These are phyloP conservation scores for Cremastinae sp. DNA, from an alignment of 2,888 invertebrate genomes.

Conservation along the genomic window DNA sequence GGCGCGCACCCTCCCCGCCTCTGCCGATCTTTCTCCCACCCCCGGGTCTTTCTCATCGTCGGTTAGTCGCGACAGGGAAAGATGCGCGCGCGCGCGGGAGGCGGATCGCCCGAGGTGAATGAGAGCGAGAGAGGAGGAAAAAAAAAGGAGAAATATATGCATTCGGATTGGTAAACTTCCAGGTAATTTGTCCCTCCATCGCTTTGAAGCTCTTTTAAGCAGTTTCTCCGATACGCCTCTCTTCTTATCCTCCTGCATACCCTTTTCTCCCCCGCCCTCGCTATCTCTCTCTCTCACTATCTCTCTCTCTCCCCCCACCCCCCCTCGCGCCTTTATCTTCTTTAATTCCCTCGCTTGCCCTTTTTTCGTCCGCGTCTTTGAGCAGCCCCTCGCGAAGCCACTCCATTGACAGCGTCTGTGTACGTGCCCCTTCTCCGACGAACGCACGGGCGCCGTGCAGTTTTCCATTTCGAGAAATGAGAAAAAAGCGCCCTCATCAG, in stretches of 20 bases:
- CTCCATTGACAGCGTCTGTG: constrained; percentile 48
- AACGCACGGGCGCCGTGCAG: constrained; percentile 19
- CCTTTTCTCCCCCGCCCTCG: constrained; percentile 10
- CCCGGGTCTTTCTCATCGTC: constrained; percentile 30
- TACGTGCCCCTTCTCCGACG: neutral
- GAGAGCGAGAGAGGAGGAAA: constrained; percentile 32
- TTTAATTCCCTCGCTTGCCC: constrained; percentile 54
- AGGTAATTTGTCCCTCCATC: constrained; percentile 76
- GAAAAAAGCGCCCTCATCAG: constrained; percentile 42
- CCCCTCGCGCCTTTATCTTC: constrained; percentile 28
- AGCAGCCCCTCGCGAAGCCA: constrained; percentile 41
- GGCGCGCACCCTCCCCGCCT: neutral
- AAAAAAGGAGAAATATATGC: constrained; percentile 64
- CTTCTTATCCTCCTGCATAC: constrained; percentile 27
- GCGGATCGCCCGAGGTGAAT: constrained; percentile 46
- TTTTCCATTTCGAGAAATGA: constrained; percentile 53
- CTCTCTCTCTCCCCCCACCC: constrained; percentile 1
- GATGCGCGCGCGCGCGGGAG: constrained; percentile 49
- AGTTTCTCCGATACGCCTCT: constrained; percentile 59
- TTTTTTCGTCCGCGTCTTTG: constrained; percentile 44
- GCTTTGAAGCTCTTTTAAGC: constrained; percentile 75
- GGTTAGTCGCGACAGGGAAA: constrained; percentile 44
- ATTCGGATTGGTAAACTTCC: constrained; percentile 77
- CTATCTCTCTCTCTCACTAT: constrained; percentile 9
- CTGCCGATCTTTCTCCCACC: constrained; percentile 4